Conservation (phyloP, 1,140 invertebrate genomes). For the Monochamus saltuarius region DNA sequence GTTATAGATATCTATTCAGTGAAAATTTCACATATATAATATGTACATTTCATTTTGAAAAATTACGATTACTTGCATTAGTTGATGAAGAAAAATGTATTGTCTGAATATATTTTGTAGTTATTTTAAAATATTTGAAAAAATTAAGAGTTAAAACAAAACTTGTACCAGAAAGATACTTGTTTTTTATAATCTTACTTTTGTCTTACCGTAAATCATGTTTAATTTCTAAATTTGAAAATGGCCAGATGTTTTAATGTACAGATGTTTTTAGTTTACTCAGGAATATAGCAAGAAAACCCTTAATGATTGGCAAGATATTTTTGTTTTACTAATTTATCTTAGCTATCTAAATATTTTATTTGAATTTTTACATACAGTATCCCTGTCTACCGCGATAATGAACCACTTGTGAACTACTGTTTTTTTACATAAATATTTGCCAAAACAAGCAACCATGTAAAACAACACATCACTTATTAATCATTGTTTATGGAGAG, state of each 20-base stretch:
- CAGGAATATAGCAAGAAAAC: neutral
- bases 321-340: neutral
- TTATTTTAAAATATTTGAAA: neutral
- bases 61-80: neutral
- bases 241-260: neutral
- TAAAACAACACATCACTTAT: too few relatives aligned
- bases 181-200: neutral
- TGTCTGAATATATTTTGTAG: neutral
- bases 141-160: neutral
- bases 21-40: neutral
- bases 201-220: neutral
- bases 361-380: too few relatives aligned
- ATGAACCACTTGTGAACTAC: too few relatives aligned
- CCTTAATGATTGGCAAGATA: neutral
- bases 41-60: neutral
- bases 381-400: too few relatives aligned
- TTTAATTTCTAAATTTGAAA: neutral
- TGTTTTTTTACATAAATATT: too few relatives aligned
- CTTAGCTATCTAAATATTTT: neutral
- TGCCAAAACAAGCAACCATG: too few relatives aligned
- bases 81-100: neutral
- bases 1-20: too few relatives aligned
- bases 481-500: too few relatives aligned
- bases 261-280: too few relatives aligned
- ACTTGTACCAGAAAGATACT: neutral